Conservation (phyloP, 2,797 vertebrate genomes). For the Setipinna tenuifilis region DNA sequence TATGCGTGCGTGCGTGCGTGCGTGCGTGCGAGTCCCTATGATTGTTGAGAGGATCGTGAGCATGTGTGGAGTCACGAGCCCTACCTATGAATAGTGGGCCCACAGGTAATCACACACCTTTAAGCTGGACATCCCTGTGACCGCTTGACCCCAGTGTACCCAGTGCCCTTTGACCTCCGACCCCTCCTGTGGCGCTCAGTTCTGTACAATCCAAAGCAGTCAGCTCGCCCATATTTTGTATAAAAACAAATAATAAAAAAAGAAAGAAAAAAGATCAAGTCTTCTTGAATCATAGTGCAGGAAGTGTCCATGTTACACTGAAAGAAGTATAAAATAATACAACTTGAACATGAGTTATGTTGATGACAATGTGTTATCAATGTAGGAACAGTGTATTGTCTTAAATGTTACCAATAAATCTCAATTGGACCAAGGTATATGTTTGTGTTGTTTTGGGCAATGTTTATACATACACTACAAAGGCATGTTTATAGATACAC, state of each 20-base stretch:
- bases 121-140: background rate
- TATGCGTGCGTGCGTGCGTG: slow-evolving; percentile 23
- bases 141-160: background rate
- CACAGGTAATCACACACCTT: background rate
- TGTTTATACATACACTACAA: no score
- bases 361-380: slow-evolving; percentile 68
- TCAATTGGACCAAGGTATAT: slow-evolving; percentile 73
- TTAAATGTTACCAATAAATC: slow-evolving; percentile 81
- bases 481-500: no score
- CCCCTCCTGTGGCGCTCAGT: background rate
- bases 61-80: slow-evolving; percentile 43
- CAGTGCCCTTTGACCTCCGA: background rate
- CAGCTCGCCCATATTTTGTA: slow-evolving; percentile 52
- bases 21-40: background rate
- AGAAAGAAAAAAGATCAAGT: slow-evolving; percentile 22
- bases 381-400: slow-evolving; percentile 77
- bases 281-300: slow-evolving; percentile 47
- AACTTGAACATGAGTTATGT: slow-evolving; percentile 55
- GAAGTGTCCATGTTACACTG: slow-evolving; percentile 60
- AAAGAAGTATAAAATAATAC: slow-evolving; percentile 63
- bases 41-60: slow-evolving; percentile 29
- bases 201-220: slow-evolving; percentile 46
- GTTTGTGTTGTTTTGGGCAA: background rate
- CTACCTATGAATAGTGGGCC: background rate
- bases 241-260: no score